A percentile compares a stretch with the other conserved stretches of the same genome.
These are phyloP conservation scores for Chamaea fasciata DNA, from an alignment of 2,113 vertebrate genomes.

Conservation along the genomic window DNA sequence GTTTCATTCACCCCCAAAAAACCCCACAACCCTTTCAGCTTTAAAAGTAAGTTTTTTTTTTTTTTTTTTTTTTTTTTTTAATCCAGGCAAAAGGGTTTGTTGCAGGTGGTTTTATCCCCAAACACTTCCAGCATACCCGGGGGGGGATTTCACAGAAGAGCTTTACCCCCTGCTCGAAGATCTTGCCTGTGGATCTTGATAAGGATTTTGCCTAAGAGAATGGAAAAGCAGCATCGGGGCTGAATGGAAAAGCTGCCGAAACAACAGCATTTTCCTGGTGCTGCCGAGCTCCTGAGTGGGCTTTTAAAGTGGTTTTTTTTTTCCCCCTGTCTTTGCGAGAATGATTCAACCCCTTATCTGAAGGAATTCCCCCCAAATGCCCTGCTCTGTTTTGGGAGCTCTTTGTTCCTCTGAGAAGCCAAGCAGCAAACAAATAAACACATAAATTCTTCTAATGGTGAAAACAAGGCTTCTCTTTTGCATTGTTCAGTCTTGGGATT, in stretches of 20 bases:
- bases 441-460: background rate
- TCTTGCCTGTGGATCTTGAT: background rate
- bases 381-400: background rate
- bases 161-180: background rate
- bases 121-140: background rate
- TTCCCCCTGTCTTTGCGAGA: background rate
- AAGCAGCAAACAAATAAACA: background rate
- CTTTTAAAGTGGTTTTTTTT: background rate
- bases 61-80: background rate
- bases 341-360: background rate
- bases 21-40: background rate
- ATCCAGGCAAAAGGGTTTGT: background rate
- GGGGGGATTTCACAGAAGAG: background rate
- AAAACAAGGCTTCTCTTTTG: background rate
- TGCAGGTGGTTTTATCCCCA: background rate
- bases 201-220: background rate
- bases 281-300: background rate
- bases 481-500: background rate
- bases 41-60: background rate
- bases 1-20: background rate
- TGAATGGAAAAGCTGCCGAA: background rate
- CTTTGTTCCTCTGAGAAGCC: background rate
- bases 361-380: conserved; percentile 5
- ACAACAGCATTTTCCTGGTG: background rate
- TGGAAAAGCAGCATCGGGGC: background rate